Evolutionary conservation across 92 coral and sea anemone species (phyloP), one percentile per base, ranked within the genome.

Genomic region (Umimayanthus kanabou): DNA sequence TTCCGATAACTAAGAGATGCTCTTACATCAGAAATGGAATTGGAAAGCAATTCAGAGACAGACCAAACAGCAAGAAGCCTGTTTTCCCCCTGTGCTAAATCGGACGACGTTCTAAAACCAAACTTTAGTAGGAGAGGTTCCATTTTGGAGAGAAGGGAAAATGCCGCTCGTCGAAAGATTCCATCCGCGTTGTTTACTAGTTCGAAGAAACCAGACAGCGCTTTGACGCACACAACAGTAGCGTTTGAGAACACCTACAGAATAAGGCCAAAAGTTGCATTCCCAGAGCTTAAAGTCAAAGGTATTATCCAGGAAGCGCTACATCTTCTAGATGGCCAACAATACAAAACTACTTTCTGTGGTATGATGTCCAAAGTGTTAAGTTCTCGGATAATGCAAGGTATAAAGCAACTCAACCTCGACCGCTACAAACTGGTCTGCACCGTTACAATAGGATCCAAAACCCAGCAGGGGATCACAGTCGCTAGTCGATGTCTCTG

Each of bases 401-500:
- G 84, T 20, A 91, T 85, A 10, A 93, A 93, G 47, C 88, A 87
- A 66, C 66, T 91, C 43, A 86, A 93, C 69, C 75, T 91, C 37
- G 93, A 88, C 65, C 89, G 93, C 2, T 93, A 88, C 76, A 93
- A 88, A 70, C 57, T 93, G 39, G 95, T 93, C 2, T 93, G 95
- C 79, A 28, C 88, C 81, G 95, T 93, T 40, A 90, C 90, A 49
- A 91, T 93, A 30, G 95, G 95, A 15, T 86, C 93, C n/a, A 85
- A 91, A 33, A 72, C 37, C 29, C 29, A 78, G 6, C 93, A 91
- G 26, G 91, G 90, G 3, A 45, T 93, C 58, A 67, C 90, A n/a
- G 65, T 93, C 37, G 92, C 95, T 25, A 93, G 95, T 42, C 95
- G 93, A 2, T 93, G 95, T 79, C 72, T 93, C 69, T 93, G 95